Conservation (phyloP, 2,888 invertebrate genomes). For the Tholera decimalis region DNA sequence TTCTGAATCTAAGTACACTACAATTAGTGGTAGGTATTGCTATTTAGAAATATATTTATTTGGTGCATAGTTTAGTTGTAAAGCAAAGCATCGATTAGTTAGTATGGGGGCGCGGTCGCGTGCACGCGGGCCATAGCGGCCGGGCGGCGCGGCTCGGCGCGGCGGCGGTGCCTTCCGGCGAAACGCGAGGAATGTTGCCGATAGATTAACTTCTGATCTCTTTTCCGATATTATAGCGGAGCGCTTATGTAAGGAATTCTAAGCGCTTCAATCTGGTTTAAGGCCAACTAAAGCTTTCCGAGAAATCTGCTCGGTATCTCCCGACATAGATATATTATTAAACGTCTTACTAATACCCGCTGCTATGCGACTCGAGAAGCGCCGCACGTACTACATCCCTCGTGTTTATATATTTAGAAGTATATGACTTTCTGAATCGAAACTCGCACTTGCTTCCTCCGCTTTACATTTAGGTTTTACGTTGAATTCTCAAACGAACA, state of each 20-base stretch:
- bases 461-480: conserved; percentile 40
- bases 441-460: conserved; percentile 38
- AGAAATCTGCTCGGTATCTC: conserved; percentile 76
- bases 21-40: not conserved
- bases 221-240: conserved; percentile 90
- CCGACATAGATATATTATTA: conserved; percentile 68
- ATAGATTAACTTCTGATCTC: conserved; percentile 92
- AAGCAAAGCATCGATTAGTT: conserved; percentile 85
- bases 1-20: not conserved
- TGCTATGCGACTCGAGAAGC: conserved; percentile 50
- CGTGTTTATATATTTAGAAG: conserved; percentile 54
- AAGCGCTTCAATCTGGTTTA: conserved; percentile 89
- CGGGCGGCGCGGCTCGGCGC: conserved; percentile 73
- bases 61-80: conserved; percentile 79
- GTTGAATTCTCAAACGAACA: conserved; percentile 51
- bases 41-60: conserved; percentile 55
- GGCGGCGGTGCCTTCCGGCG: conserved; percentile 88
- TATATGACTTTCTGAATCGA: conserved; percentile 54
- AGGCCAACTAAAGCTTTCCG: conserved; percentile 82
- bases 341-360: conserved; percentile 59
- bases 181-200: conserved; percentile 91
- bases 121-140: conserved; percentile 79
- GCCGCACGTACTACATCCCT: conserved; percentile 47
- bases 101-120: conserved; percentile 81
- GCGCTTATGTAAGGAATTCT: conserved; percentile 90